Base-by-base conservation (phyloP, 2,888 invertebrate genomes). In the Operophtera brumata region DNA sequence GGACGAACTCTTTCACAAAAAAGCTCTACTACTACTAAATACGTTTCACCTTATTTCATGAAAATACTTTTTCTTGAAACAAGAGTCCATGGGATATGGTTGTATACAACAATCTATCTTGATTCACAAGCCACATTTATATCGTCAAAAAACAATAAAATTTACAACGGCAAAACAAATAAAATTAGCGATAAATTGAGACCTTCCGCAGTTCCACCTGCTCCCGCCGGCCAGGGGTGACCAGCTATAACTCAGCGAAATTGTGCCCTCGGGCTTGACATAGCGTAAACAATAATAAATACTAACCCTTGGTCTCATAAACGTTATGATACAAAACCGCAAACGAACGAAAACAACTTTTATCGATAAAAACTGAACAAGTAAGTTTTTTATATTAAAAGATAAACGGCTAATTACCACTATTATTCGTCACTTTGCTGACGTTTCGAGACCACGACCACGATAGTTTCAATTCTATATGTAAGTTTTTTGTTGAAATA, bases 111-210 rank as follows among this genome's bases (percentile, higher is more conserved):
- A 14, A 47, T 47, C 14, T 32, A 13, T 12, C 20, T 35, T 12
- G 6, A 13, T 36, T 36, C 36, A 20, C 5, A 41, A 47, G 34
- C 61, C 47, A 51, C 56, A 60, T 56, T 59, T 62, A 59, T 59
- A 61, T 61, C 30, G 60, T 44, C 57, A 52, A 65, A 69, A 73
- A 73, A 70, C 76, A 75, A 77, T 78, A 77, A 75, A 77, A 77
- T 74, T 73, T 70, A 68, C 67, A 72, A 66, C 70, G 71, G 66
- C 70, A 67, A 75, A 70, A 75, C 75, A 75, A 77, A 82, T 82
- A 82, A 83, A 86, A 86, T 85, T 82, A 82, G 81, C 82, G 77
- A 86, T 87, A 87, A 87, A 87, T 87, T 81, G 80, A 75, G 80
- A 78, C 78, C 75, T 78, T 76, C 77, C 75, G 73, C 61, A 71